These are phyloP conservation scores for Cheilosia scutellata DNA, from an alignment of 2,888 invertebrate species.

Conservation along the genomic window DNA sequence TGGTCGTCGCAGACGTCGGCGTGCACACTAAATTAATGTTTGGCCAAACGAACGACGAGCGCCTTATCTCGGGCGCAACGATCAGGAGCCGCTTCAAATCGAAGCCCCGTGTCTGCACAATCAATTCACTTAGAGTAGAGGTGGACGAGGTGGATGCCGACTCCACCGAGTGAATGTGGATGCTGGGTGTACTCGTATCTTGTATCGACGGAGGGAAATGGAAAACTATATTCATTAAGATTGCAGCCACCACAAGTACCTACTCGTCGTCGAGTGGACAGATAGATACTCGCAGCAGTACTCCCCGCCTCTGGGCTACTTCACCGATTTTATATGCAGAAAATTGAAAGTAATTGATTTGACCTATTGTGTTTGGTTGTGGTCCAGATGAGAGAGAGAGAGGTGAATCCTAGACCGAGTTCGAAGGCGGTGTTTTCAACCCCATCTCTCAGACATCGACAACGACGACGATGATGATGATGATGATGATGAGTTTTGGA, in stretches of 20 bases:
- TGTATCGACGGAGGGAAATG: constrained; percentile 61
- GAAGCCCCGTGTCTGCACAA: constrained; percentile 73
- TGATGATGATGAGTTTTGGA: constrained; percentile 58
- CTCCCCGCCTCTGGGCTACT: constrained; percentile 39
- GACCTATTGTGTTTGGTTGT: constrained; percentile 74
- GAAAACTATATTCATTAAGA: constrained; percentile 74
- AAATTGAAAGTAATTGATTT: constrained; percentile 76
- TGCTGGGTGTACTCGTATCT: constrained; percentile 17
- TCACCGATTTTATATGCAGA: constrained; percentile 68
- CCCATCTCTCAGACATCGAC: constrained; percentile 9
- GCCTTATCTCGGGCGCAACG: constrained; percentile 67
- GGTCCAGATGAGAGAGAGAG: constrained; percentile 49
- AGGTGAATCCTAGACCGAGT: constrained; percentile 42
- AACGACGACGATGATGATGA: neutral
- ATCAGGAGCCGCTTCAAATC: constrained; percentile 74
- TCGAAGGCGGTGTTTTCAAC: constrained; percentile 36
- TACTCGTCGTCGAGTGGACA: constrained; percentile 58
- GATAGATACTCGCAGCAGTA: constrained; percentile 6
- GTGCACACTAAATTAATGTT: constrained; percentile 68
- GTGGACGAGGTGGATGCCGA: constrained; percentile 12
- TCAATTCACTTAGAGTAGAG: constrained; percentile 68
- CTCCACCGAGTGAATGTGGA: neutral
- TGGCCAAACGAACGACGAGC: constrained; percentile 59
- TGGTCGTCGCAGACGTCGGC: neutral
- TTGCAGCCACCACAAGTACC: constrained; percentile 57